phyloP scores from a whole-genome alignment of 2,888 invertebrate species.

The Cryptus viduatorius region DNA sequence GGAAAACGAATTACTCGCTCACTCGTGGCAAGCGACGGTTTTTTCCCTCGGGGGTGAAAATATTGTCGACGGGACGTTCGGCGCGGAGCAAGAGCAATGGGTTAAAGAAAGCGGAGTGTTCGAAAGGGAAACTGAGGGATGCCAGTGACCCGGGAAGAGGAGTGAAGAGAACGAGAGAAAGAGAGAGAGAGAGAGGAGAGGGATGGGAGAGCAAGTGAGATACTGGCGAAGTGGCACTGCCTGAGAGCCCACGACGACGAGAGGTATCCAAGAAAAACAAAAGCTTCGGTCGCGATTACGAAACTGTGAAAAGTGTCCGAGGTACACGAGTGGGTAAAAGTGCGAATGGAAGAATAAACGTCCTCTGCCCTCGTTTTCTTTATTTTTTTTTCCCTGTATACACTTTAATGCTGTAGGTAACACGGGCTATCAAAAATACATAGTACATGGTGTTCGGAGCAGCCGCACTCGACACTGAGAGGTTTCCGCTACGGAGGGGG shows the following conservation, averaged over 20 bases:
- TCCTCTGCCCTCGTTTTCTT: conserved; percentile 31
- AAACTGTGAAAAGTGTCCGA: conserved; percentile 27
- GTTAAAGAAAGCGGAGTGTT: conserved; percentile 2
- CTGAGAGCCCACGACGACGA: conserved; percentile 32
- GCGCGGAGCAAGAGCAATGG: conserved; percentile 18
- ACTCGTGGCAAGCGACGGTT: conserved; percentile 31
- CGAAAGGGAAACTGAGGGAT: conserved; percentile 25
- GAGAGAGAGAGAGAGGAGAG: conserved; percentile 2
- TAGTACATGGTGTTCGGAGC: neutral
- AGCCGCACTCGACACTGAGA: neutral
- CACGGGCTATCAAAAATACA: conserved; percentile 15
- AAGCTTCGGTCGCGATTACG: conserved; percentile 57
- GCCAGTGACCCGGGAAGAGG: conserved; percentile 25
- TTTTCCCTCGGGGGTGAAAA: conserved; percentile 17
- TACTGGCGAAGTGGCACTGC: conserved; percentile 23
- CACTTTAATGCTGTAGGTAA: conserved; percentile 10
- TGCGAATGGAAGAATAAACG: conserved; percentile 39
- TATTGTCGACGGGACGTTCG: conserved; percentile 29
- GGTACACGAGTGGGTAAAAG: conserved; percentile 17
- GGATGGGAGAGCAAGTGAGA: neutral
- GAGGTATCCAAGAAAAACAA: conserved; percentile 48
- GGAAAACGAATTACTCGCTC: conserved; percentile 69
- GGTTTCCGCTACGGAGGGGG: neutral
- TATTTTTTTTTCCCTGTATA: conserved; percentile 5
- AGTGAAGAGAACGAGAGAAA: neutral